phyloP scores from a whole-genome alignment of 2,113 vertebrate genomes.

The Tiliqua scincoides region DNA sequence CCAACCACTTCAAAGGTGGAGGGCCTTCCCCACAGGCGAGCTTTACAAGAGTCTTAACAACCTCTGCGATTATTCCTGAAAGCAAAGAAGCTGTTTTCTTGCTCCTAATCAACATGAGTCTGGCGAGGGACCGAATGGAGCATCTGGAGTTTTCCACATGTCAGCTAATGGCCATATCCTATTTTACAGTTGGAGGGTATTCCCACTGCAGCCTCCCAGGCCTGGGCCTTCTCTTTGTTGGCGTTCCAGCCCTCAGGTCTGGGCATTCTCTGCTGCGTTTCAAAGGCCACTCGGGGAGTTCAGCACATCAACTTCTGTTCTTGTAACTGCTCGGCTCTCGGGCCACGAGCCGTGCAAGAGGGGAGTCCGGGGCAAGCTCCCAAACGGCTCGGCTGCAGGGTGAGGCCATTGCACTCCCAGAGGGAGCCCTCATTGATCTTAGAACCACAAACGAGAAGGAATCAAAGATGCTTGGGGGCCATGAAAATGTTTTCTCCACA shows the following conservation, averaged over 20 bases:
- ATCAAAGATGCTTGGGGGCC: neutral
- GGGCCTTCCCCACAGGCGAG: neutral
- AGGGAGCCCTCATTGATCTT: neutral
- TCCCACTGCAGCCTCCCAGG: neutral
- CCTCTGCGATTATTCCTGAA: neutral
- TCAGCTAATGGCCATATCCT: neutral
- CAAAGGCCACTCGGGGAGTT: neutral
- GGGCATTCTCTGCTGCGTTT: neutral
- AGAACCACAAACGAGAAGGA: neutral
- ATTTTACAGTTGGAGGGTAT: neutral
- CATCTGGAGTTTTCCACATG: constrained; percentile 24
- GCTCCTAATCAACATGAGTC: constrained; percentile 11
- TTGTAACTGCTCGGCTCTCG: neutral
- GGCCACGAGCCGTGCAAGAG: neutral
- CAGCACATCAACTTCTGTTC: neutral
- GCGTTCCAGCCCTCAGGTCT: neutral
- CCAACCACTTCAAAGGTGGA: neutral
- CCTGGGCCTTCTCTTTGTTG: neutral
- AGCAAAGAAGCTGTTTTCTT: constrained; percentile 3
- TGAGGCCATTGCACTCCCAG: neutral
- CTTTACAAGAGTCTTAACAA: constrained; percentile 22
- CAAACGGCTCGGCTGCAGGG: neutral
- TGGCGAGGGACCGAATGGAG: neutral
- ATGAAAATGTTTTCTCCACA: neutral
- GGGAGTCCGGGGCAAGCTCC: neutral